Conservation (phyloP, 2,797 vertebrate species). For the Botia kubotai region DNA sequence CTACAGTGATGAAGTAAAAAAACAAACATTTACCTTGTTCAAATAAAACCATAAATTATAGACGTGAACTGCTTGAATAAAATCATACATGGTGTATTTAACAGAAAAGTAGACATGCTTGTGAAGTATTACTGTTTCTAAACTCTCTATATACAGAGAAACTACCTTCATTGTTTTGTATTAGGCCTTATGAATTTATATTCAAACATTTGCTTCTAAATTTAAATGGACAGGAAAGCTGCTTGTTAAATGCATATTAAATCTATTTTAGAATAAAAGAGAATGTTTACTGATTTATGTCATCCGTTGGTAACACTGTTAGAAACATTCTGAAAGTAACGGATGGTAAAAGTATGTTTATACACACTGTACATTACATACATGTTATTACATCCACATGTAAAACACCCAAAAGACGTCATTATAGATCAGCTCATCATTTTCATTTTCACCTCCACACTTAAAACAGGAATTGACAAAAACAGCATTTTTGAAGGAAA, state of each 20-base stretch:
- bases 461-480: not conserved
- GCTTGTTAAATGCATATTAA: not conserved
- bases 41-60: no score
- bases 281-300: conserved; percentile 13
- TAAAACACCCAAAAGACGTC: conserved; percentile 11
- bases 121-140: no score
- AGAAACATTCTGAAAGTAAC: conserved; percentile 3
- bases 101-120: no score
- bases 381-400: conserved; percentile 8
- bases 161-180: not conserved
- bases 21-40: no score
- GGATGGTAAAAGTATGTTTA: conserved; percentile 22
- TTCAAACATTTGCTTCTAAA: not conserved
- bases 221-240: not conserved
- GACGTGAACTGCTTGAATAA: no score
- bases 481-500: not conserved
- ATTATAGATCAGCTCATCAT: not conserved
- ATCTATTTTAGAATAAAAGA: not conserved
- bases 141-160: no score
- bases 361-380: no score
- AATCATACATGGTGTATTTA: no score
- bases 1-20: no score
- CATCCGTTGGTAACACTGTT: conserved; percentile 33
- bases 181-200: not conserved
- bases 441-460: not conserved